Percentiles rank a stretch among this genome's conserved stretches.
These are phyloP conservation scores for Columba livia DNA, from an alignment of 2,113 vertebrate species.

Conservation along the genomic window DNA sequence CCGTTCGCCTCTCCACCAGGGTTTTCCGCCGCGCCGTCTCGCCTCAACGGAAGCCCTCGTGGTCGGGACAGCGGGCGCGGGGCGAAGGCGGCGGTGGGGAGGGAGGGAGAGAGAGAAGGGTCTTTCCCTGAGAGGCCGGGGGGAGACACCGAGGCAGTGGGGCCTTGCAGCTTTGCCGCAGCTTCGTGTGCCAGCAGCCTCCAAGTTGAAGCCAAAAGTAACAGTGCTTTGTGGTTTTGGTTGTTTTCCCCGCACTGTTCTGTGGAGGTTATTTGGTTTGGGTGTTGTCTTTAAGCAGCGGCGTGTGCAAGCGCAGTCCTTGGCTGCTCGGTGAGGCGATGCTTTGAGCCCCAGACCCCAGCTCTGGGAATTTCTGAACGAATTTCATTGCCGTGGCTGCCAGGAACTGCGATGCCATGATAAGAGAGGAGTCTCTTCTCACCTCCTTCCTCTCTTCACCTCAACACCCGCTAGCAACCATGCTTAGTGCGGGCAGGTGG, in stretches of 20 bases:
- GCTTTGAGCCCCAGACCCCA: neutral
- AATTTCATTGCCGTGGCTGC: fast-evolving
- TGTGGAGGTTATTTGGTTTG: neutral
- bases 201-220: neutral
- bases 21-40: fast-evolving
- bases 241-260: too few species aligned
- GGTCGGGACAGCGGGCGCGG: too few species aligned
- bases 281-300: neutral
- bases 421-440: neutral
- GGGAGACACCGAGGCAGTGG: neutral
- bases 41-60: neutral
- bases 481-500: fast-evolving
- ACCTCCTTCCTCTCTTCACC: neutral
- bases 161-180: neutral
- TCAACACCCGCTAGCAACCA: fast-evolving
- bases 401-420: neutral
- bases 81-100: neutral
- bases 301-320: fast-evolving
- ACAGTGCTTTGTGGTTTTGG: neutral
- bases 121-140: neutral
- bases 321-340: fast-evolving
- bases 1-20: fast-evolving
- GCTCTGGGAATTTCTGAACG: fast-evolving
- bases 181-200: neutral
- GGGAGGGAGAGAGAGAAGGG: too few species aligned